Percentiles rank a stretch among this genome's conserved stretches.
These are phyloP conservation scores for Torymus auratus DNA, from an alignment of 2,888 invertebrate genomes.

Conservation along the genomic window DNA sequence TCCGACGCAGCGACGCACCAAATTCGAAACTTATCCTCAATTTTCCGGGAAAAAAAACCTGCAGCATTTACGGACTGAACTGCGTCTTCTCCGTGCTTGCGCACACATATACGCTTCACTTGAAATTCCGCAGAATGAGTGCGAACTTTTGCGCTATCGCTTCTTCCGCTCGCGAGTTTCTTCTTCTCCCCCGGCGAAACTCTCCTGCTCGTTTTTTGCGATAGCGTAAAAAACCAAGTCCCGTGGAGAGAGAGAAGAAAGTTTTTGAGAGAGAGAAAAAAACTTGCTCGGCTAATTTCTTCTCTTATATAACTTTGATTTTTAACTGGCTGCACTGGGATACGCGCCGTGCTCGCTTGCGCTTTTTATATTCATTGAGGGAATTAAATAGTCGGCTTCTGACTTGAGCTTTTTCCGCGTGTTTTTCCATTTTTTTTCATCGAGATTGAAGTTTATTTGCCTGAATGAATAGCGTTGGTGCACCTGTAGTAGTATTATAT, in stretches of 20 bases:
- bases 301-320: slow-evolving; percentile 55
- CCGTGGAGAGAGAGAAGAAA: slow-evolving; percentile 29
- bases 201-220: slow-evolving; percentile 28
- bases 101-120: not conserved
- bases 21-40: too few species aligned
- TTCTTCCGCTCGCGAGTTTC: slow-evolving; percentile 33
- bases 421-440: not conserved
- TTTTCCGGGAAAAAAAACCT: too few species aligned
- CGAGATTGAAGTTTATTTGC: too few species aligned
- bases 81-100: not conserved
- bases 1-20: too few species aligned
- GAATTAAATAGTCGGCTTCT: slow-evolving; percentile 30
- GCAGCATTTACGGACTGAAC: slow-evolving; percentile 22
- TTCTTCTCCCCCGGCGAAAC: slow-evolving; percentile 44
- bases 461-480: too few species aligned
- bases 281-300: slow-evolving; percentile 51
- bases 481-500: too few species aligned
- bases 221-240: slow-evolving; percentile 55
- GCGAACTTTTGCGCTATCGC: slow-evolving; percentile 45
- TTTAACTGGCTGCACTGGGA: slow-evolving; percentile 46
- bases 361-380: slow-evolving; percentile 53
- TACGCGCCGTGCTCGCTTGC: not conserved
- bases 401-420: not conserved
- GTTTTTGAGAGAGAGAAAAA: slow-evolving; percentile 38
- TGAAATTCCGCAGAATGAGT: slow-evolving; percentile 40